phyloP scores from a whole-genome alignment of 2,113 vertebrate genomes.

The Otolemur garnettii region DNA sequence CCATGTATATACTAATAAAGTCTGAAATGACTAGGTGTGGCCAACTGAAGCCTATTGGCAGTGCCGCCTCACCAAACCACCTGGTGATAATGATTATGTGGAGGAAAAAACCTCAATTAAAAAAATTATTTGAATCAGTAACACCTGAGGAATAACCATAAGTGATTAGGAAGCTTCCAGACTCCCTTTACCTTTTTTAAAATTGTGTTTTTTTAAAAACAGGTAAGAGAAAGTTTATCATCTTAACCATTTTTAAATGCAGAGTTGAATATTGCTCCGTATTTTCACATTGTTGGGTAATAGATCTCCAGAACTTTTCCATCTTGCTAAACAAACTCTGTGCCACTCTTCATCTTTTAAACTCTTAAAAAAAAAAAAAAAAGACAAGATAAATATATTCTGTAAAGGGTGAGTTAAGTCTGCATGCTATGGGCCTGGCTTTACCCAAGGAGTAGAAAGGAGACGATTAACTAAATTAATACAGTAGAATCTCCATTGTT shows the following conservation, averaged over 20 bases:
- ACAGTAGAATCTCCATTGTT: too few relatives aligned
- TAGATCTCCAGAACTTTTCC: neutral
- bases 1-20: neutral
- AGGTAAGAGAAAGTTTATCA: neutral
- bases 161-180: neutral
- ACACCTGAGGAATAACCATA: neutral
- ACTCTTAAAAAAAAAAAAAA: neutral
- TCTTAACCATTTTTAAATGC: neutral
- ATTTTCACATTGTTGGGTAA: neutral
- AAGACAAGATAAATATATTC: neutral
- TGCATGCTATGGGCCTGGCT: neutral
- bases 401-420: neutral
- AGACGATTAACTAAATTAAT: neutral
- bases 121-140: neutral
- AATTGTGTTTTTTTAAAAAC: neutral
- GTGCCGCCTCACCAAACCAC: neutral
- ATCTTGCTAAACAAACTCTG: neutral
- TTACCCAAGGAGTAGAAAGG: neutral
- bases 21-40: neutral
- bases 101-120: neutral
- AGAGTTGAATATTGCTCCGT: neutral
- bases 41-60: neutral
- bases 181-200: neutral
- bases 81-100: neutral
- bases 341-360: neutral